phyloP scores from a whole-genome alignment of 2,888 invertebrate species.

The Caenorhabditis imperialis region DNA sequence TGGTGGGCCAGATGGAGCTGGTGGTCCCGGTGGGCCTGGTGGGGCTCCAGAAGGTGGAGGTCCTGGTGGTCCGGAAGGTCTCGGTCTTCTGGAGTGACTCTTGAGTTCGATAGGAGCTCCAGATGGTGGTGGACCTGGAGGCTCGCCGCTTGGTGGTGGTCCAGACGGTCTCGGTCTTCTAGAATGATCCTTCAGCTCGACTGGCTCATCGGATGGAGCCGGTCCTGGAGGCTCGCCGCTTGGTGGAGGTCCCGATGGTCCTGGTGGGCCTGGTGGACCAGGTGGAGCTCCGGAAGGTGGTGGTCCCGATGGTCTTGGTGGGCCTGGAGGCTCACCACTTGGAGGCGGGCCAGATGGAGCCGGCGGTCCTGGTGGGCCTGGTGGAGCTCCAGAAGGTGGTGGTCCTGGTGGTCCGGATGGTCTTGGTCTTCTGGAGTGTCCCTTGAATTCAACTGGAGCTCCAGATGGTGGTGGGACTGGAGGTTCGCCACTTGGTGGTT shows the following conservation, averaged over 20 bases:
- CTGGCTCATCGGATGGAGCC: too few species aligned
- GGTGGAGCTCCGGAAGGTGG: too few species aligned
- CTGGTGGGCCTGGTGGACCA: slow-evolving; percentile 2
- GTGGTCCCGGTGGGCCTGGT: slow-evolving; percentile 3
- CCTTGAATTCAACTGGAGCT: too few species aligned
- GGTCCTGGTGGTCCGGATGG: slow-evolving; percentile 10
- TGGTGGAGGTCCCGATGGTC: not conserved
- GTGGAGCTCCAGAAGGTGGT: slow-evolving; percentile 6
- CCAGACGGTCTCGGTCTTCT: slow-evolving; percentile 7
- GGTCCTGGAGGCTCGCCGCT: too few species aligned
- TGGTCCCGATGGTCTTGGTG: too few species aligned
- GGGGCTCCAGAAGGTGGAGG: not conserved
- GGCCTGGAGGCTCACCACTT: too few species aligned
- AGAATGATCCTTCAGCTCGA: too few species aligned
- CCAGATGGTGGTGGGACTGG: not conserved
- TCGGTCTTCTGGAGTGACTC: not conserved
- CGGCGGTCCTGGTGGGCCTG: slow-evolving; percentile 10
- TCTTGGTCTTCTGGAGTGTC: too few species aligned
- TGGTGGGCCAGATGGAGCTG: slow-evolving; percentile 7
- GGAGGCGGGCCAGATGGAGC: slow-evolving; percentile 16
- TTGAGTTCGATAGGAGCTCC: not conserved
- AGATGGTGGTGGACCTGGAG: slow-evolving; percentile 7
- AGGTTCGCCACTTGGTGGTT: not conserved
- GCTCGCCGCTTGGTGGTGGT: slow-evolving; percentile 16
- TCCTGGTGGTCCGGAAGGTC: slow-evolving; percentile 3